A percentile compares a stretch with the other conserved stretches of the same genome.
These are phyloP conservation scores for Takifugu flavidus DNA, from an alignment of 2,113 vertebrate species.

Conservation along the genomic window DNA sequence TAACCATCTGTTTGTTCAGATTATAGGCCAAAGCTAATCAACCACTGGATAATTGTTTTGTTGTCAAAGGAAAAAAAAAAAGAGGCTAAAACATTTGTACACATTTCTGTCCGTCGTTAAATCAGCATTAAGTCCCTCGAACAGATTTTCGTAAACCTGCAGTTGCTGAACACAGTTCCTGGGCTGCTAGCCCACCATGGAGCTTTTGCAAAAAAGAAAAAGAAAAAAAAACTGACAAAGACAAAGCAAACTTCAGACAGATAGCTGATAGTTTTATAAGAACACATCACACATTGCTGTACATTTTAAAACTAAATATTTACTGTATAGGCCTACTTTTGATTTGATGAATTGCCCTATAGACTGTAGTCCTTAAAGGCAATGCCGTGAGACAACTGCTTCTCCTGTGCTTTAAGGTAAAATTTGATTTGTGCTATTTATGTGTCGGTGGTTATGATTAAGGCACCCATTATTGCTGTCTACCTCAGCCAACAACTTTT, in stretches of 20 bases:
- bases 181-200: conserved; percentile 53
- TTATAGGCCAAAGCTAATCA: conserved; percentile 63
- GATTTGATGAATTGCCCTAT: conserved; percentile 39
- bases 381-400: conserved; percentile 39
- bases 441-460: conserved; percentile 55
- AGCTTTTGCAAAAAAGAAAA: conserved; percentile 52
- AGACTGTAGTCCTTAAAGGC: conserved; percentile 46
- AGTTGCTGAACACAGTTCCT: conserved; percentile 44
- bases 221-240: conserved; percentile 17
- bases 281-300: conserved; percentile 59
- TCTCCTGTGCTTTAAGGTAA: conserved; percentile 55
- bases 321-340: conserved; percentile 48
- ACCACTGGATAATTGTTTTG: conserved; percentile 29
- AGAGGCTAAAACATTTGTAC: background rate
- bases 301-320: conserved; percentile 58
- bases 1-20: conserved; percentile 37
- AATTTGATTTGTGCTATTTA: conserved; percentile 45
- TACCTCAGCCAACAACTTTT: conserved; percentile 68
- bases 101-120: conserved; percentile 27
- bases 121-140: conserved; percentile 23
- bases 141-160: conserved; percentile 43
- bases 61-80: background rate
- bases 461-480: conserved; percentile 65
- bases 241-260: conserved; percentile 40
- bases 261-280: conserved; percentile 66